These are phyloP conservation scores for Enteromius trimaculatus DNA, from an alignment of 2,797 vertebrate species.

Conservation along the genomic window DNA sequence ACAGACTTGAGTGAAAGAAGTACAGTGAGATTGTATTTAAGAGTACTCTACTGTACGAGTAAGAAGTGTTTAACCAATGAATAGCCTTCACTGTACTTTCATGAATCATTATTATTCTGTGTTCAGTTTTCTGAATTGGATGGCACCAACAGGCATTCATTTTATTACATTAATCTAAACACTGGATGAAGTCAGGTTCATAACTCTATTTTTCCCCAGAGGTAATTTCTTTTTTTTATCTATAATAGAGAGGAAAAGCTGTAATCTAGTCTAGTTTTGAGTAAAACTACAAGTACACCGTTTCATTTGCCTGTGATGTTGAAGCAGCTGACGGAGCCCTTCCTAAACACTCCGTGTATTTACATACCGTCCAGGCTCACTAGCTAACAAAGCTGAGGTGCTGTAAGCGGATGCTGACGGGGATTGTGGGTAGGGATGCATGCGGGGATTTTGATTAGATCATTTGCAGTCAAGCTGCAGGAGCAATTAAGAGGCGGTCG, in stretches of 20 bases:
- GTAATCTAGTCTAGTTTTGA: background rate
- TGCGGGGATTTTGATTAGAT: constrained; percentile 67
- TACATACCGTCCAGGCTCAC: background rate
- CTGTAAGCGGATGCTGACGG: constrained; percentile 23
- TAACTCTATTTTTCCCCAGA: no score
- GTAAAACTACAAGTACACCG: no score
- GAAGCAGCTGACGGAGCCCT: background rate
- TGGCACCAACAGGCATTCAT: background rate
- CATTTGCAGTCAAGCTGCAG: constrained; percentile 69
- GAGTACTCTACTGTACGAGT: background rate
- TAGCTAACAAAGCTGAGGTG: constrained; percentile 15
- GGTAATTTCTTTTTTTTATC: no score
- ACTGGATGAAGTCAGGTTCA: background rate
- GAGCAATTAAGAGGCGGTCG: constrained; percentile 71
- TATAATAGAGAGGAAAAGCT: no score
- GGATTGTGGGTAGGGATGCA: constrained; percentile 32
- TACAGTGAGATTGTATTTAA: no score
- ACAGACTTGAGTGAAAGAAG: background rate
- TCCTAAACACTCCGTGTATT: background rate
- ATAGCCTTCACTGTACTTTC: no score
- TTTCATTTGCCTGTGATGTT: background rate
- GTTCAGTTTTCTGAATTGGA: no score
- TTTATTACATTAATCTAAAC: background rate
- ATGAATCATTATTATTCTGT: background rate
- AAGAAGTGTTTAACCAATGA: background rate